phyloP scores from a whole-genome alignment of 92 coral and sea anemone genomes.

The Pocillopora meandrina region DNA sequence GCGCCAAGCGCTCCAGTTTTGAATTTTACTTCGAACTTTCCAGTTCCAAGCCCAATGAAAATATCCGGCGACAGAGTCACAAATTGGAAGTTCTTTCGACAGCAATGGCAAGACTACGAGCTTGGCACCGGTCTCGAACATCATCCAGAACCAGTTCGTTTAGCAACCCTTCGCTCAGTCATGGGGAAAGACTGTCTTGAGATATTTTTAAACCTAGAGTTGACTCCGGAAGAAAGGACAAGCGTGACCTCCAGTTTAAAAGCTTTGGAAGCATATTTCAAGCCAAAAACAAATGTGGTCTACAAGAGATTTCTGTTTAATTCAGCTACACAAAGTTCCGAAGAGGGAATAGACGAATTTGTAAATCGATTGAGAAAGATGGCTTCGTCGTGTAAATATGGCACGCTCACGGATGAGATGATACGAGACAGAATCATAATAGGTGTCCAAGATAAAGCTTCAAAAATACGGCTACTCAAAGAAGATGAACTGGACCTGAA shows the following conservation, averaged over 20 bases:
- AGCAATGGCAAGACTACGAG: constrained; percentile 33
- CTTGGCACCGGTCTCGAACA: constrained; percentile 40
- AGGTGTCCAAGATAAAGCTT: constrained; percentile 25
- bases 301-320: constrained; percentile 52
- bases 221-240: constrained; percentile 32
- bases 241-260: constrained; percentile 17
- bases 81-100: neutral
- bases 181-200: constrained; percentile 64
- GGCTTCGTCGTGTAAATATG: constrained; percentile 54
- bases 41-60: constrained; percentile 41
- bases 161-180: constrained; percentile 54
- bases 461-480: constrained; percentile 32
- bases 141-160: constrained; percentile 26
- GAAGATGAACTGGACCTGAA: constrained; percentile 28
- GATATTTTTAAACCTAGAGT: constrained; percentile 27
- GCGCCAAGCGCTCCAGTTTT: neutral
- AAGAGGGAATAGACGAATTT: constrained; percentile 33
- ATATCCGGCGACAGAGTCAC: constrained; percentile 19
- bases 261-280: constrained; percentile 49
- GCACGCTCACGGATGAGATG: constrained; percentile 11
- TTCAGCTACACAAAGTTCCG: constrained; percentile 31
- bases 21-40: constrained; percentile 19
- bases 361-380: constrained; percentile 23
- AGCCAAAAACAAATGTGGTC: constrained; percentile 52
- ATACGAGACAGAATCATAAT: constrained; percentile 28